Base-by-base conservation (phyloP, 2,113 vertebrate species). In the Mesoclemmys tuberculata region DNA sequence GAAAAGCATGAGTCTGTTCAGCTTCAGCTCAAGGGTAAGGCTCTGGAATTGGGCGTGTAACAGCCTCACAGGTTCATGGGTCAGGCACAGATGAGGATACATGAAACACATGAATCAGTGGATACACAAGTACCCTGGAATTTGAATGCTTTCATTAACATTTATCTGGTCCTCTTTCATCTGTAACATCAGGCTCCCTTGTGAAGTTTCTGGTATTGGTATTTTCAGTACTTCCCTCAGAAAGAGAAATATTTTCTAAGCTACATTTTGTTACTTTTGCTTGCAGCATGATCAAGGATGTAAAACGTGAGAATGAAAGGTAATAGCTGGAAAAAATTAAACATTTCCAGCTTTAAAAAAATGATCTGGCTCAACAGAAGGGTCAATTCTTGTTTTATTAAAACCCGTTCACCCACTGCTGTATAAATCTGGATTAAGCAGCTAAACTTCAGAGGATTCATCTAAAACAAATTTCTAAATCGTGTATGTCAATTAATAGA, bases 371-470 rank as follows among this genome's bases (percentile, higher is more conserved):
- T 8, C 26, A 38, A 64, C 14, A 58, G 11, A 38, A 11, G 51
- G 79, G 10, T 44, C 10, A 80, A 5, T 5, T 87, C 82, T 91
- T 74, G 6, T 79, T 95, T 91, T 88, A 56, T 35, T 82, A 64
- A 93, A 93, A 74, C 21, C 3, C 74, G n/a, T 95, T 92, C 10
- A 84, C 51, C 85, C 81, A 56, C 18, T 83, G 46, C 3, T 55
- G 41, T 26, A 55, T 74, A 94, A 85, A 90, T 93, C 80, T 38
- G 87, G 31, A 31, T 19, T 93, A n/a, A 92, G 24, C 19, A 26
- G 56, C 41, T 80, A 12, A 81, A 56, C 61, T 52, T 61, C 49
- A 24, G 26, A 85, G 38, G 1, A 49, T 88, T 89, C 31, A 77
- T 83, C 83, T 8, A 19, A 81, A 56, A 19, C 27, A 95, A 14